phyloP scores from a whole-genome alignment of 2,888 invertebrate species.

The Belgica antarctica region DNA sequence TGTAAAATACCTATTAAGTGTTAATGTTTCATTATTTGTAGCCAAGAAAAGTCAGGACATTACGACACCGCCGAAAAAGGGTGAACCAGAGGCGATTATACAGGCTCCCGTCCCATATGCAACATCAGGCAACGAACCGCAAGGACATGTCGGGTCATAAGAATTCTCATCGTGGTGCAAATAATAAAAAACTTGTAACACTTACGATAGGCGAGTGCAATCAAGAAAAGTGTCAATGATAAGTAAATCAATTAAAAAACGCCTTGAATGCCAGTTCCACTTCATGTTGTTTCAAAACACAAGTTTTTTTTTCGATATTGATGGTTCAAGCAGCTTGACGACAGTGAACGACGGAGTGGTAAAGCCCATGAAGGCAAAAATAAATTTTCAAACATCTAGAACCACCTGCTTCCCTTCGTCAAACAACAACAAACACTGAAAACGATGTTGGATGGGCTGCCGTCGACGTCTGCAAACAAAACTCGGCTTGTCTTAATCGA shows the following conservation, averaged over 20 bases:
- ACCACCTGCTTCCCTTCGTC: conserved; percentile 35
- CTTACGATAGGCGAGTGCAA: no score
- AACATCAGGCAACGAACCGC: background rate
- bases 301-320: no score
- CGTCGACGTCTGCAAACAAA: background rate
- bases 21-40: background rate
- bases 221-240: no score
- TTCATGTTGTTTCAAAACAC: no score
- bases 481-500: background rate
- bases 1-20: background rate
- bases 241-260: no score
- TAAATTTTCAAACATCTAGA: conserved; percentile 13
- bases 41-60: conserved; percentile 38
- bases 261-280: no score
- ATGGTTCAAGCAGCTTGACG: no score
- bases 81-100: no score
- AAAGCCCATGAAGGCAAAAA: conserved; percentile 2
- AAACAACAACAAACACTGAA: background rate
- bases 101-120: background rate
- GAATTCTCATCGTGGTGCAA: no score
- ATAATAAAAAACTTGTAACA: no score
- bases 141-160: no score
- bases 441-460: background rate
- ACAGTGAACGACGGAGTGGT: background rate
- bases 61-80: background rate